Evolutionary conservation across 2,113 vertebrate species (phyloP), one percentile per base, ranked within the genome.

Genomic region (Pseudopipra pipra): DNA sequence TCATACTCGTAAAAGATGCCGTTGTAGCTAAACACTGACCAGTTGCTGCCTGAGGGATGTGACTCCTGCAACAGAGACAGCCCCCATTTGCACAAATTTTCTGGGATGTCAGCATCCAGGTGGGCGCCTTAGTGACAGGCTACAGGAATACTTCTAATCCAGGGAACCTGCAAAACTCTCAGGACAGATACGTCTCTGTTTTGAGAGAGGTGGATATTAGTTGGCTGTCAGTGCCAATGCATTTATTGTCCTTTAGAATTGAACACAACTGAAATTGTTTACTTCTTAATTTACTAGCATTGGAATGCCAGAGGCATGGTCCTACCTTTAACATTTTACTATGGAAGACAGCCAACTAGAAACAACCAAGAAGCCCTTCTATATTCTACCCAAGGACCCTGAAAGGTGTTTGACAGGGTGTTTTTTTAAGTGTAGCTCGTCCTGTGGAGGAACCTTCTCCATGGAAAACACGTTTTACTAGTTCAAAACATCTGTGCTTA

Each of bases 31-130:
- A 18, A 56, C n/a, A 30, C 31, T 23, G 46, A 30, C 44, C 35
- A 19, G 43, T 30, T 11, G 6, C 35, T 76, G 58, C 33, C 41
- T 0, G 0, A 81, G 33, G 28, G 25, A 70, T 55, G 27, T 0
- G 2, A 63, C 24, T 73, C 46, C 46, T 76, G 20, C 23, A 85
- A 41, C 13, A 19, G 0, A 19, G 0, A 24, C 7, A 80, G 55
- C 12, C 2, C 4, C 30, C 12, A 79, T 43, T 23, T 30, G 33
- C 33, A 62, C 43, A 35, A 27, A 46, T 63, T 46, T 93, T 44
- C 58, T 47, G 46, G 41, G n/a, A 37, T 58, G 63, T 22, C 67
- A 68, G 1, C 12, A 46, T 41, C 41, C 33, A 73, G 27, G 5
- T 43, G 27, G 6, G 12, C 71, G n/a, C 46, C 51, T 76, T 44